phyloP scores from a whole-genome alignment of 2,113 vertebrate genomes.

The Plestiodon gilberti region DNA sequence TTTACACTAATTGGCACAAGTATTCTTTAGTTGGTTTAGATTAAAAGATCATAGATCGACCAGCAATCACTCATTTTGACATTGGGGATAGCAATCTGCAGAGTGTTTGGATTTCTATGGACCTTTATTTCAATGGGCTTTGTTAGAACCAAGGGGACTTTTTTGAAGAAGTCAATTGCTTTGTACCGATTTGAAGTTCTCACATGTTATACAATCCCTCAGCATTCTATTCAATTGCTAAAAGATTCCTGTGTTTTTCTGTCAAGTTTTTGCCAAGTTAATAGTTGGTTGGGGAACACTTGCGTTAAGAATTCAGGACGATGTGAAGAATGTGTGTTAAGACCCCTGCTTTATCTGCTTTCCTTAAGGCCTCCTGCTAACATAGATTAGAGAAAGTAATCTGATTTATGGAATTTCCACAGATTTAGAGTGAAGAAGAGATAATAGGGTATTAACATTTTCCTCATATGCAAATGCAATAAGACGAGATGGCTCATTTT shows the following conservation, averaged over 20 bases:
- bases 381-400: conserved; percentile 63
- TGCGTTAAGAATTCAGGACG: conserved; percentile 35
- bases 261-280: conserved; percentile 26
- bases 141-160: not conserved
- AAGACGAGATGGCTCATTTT: conserved; percentile 36
- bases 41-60: rapidly evolving
- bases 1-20: rapidly evolving
- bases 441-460: conserved; percentile 62
- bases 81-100: too few species aligned
- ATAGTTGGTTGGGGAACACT: conserved; percentile 2
- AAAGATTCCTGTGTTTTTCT: conserved; percentile 25
- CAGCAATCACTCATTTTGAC: too few species aligned
- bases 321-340: conserved; percentile 36
- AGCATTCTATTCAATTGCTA: conserved; percentile 11
- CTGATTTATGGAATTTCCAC: conserved; percentile 61
- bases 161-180: not conserved
- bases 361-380: conserved; percentile 42
- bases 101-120: too few species aligned
- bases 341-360: conserved; percentile 51
- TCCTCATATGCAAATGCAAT: conserved; percentile 57
- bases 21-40: not conserved
- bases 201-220: conserved; percentile 1
- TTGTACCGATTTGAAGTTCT: conserved; percentile 7
- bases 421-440: conserved; percentile 21
- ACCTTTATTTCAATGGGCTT: not conserved